Conservation (phyloP, 2,888 invertebrate species). For the Mactromeris polynyma region DNA sequence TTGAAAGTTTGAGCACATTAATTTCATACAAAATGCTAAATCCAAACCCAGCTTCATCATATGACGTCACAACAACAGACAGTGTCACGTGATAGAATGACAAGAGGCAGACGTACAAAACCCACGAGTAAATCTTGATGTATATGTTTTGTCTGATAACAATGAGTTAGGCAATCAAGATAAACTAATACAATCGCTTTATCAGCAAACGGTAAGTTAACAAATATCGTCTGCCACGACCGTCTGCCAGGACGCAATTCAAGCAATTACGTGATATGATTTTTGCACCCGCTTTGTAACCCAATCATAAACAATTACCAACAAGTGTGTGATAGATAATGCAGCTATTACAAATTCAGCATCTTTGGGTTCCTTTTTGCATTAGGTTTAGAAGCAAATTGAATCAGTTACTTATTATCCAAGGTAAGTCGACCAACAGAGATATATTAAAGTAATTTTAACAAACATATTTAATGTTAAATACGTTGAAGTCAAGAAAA, state of each 20-base stretch:
- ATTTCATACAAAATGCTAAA: no score
- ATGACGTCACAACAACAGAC: background rate
- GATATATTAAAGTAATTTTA: no score
- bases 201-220: background rate
- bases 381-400: no score
- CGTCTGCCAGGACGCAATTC: background rate
- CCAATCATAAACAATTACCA: background rate
- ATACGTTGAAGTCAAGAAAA: no score
- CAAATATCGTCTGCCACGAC: background rate
- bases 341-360: no score
- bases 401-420: no score
- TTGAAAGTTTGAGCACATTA: no score
- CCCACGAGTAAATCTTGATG: background rate
- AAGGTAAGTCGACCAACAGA: no score
- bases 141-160: conserved; percentile 2
- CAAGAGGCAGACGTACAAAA: background rate
- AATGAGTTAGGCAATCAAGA: background rate
- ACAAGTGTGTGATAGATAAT: background rate
- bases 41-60: no score
- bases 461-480: no score
- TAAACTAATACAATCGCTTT: background rate
- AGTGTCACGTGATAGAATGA: background rate
- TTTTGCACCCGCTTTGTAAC: background rate
- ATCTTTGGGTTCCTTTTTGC: no score
- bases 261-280: background rate